Evolutionary conservation across 2,888 invertebrate genomes (phyloP).

Genomic region (Cactoblastis cactorum): DNA sequence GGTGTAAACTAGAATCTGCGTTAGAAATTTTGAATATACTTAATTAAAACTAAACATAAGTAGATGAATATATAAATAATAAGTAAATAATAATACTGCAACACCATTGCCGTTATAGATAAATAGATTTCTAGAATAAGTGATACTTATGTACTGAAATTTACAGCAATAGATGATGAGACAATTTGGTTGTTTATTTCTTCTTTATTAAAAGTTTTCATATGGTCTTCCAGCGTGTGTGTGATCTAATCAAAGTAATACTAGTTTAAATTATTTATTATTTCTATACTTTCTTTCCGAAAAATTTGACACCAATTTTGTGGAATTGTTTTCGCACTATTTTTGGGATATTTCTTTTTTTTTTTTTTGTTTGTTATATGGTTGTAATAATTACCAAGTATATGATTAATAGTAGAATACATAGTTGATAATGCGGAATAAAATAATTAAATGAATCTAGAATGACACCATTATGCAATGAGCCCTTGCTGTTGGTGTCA

Average conservation of each 20-base stretch:
- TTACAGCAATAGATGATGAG: slow-evolving; percentile 57
- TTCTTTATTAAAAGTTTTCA: slow-evolving; percentile 42
- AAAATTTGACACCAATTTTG: slow-evolving; percentile 26
- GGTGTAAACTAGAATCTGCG: slow-evolving; percentile 54
- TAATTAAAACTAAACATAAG: slow-evolving; percentile 23
- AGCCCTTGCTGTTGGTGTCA: slow-evolving; percentile 64
- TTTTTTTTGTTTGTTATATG: slow-evolving; percentile 14
- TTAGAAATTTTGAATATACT: slow-evolving; percentile 23
- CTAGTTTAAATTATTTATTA: slow-evolving; percentile 29
- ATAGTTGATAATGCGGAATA: slow-evolving; percentile 50
- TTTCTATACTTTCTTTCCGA: slow-evolving; percentile 13
- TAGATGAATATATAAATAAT: slow-evolving; percentile 29
- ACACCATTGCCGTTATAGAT: slow-evolving; percentile 60
- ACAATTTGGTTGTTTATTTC: slow-evolving; percentile 36
- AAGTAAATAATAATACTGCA: slow-evolving; percentile 53
- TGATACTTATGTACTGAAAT: slow-evolving; percentile 53
- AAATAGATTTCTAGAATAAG: slow-evolving; percentile 39
- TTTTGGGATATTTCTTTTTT: slow-evolving; percentile 17
- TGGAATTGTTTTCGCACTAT: slow-evolving; percentile 20
- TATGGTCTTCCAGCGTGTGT: slow-evolving; percentile 74
- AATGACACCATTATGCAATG: slow-evolving; percentile 52
- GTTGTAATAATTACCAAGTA: slow-evolving; percentile 19
- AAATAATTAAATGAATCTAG: slow-evolving; percentile 45
- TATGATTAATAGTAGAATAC: slow-evolving; percentile 22
- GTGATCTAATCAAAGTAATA: slow-evolving; percentile 52